Percentiles rank a stretch among this genome's conserved stretches.
Conservation (phyloP, 2,797 vertebrate species). For the Pogoniulus pusillus region DNA sequence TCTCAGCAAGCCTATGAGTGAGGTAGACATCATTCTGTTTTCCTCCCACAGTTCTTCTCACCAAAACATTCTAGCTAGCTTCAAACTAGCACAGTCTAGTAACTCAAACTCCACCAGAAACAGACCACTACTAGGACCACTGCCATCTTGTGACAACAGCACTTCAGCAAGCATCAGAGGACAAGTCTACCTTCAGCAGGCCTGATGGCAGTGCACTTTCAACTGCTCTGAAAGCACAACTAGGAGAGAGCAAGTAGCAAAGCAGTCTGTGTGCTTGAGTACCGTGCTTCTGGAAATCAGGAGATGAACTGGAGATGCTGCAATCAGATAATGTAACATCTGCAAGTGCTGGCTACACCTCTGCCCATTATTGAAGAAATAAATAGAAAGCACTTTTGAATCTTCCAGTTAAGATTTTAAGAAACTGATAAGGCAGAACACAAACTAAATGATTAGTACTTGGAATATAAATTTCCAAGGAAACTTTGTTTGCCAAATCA, state of each 20-base stretch:
- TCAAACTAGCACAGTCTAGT: too few species aligned
- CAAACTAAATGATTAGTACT: neutral
- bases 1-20: too few species aligned
- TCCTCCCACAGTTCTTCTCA: too few species aligned
- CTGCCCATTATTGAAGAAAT: neutral
- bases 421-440: neutral
- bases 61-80: too few species aligned
- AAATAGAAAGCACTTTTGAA: neutral
- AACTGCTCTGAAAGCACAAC: neutral
- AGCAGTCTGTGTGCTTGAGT: neutral
- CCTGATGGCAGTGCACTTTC: neutral
- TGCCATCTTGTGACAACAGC: neutral
- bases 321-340: neutral
- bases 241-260: neutral
- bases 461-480: neutral
- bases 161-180: neutral
- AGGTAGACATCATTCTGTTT: too few species aligned
- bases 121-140: accelerated
- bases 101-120: neutral
- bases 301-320: neutral
- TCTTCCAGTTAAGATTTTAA: neutral
- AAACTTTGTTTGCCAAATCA: neutral
- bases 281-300: neutral
- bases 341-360: neutral
- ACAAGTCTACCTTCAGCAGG: neutral